These are phyloP conservation scores for Mus pahari DNA, from an alignment of 2,113 vertebrate species.

Conservation along the genomic window DNA sequence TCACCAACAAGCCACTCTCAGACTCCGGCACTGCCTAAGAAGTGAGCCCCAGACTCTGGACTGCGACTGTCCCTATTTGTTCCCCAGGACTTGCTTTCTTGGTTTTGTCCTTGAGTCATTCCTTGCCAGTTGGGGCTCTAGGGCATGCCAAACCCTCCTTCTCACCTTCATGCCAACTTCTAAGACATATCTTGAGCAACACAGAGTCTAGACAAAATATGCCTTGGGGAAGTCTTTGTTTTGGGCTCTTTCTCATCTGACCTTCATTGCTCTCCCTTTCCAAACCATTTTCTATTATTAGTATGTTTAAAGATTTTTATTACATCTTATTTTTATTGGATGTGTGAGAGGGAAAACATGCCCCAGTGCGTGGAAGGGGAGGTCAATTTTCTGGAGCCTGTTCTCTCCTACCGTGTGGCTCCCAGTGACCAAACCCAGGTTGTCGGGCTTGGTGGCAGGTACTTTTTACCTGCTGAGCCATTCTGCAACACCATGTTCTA, in stretches of 20 bases:
- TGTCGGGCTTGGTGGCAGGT: neutral
- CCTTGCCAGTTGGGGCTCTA: neutral
- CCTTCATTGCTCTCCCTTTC: neutral
- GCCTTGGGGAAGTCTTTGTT: neutral
- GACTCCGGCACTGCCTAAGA: neutral
- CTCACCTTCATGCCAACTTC: neutral
- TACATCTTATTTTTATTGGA: neutral
- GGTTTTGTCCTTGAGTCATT: neutral
- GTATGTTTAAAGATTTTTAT: neutral
- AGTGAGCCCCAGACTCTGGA: neutral
- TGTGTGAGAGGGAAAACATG: neutral
- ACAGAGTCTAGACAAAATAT: neutral
- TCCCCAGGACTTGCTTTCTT: neutral
- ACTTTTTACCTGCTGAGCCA: too few species aligned
- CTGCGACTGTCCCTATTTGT: neutral
- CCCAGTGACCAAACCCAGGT: neutral
- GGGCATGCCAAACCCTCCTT: neutral
- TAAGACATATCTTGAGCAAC: neutral
- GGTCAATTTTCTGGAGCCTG: too few species aligned
- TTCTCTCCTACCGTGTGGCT: neutral
- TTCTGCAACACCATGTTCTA: neutral
- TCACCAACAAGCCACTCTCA: neutral
- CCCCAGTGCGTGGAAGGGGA: neutral
- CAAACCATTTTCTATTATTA: neutral
- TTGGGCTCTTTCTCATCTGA: neutral